These are phyloP conservation scores for Aldabrachelys gigantea DNA, from an alignment of 2,113 vertebrate genomes.

Conservation along the genomic window DNA sequence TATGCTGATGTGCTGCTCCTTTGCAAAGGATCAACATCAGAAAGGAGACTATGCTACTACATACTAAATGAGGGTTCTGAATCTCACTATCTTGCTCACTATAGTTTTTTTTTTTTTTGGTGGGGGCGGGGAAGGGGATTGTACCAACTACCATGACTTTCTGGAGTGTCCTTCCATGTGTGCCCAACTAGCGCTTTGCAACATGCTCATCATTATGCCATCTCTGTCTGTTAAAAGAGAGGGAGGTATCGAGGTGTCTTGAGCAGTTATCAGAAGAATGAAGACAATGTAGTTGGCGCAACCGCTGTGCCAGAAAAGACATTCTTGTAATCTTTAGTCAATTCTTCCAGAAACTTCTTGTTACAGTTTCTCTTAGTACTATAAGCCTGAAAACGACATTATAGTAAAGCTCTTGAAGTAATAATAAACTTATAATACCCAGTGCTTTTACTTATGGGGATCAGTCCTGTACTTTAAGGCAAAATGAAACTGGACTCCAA, in stretches of 20 bases:
- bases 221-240: too few species aligned
- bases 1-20: too few species aligned
- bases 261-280: too few species aligned
- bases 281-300: not conserved
- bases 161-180: too few species aligned
- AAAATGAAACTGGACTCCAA: too few species aligned
- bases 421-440: too few species aligned
- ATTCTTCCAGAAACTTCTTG: not conserved
- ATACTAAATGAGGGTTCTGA: not conserved
- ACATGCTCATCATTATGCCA: too few species aligned
- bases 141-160: too few species aligned
- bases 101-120: not conserved
- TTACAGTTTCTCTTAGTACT: not conserved
- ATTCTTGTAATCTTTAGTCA: not conserved
- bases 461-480: too few species aligned
- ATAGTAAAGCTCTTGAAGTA: not conserved
- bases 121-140: not conserved
- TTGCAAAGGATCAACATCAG: not conserved
- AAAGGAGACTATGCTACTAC: not conserved
- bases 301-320: not conserved
- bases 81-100: not conserved
- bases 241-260: too few species aligned
- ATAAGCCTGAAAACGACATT: not conserved
- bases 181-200: too few species aligned
- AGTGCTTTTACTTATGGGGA: too few species aligned